A percentile compares a stretch with the other conserved stretches of the same genome.
These are phyloP conservation scores for Phaethornis superciliosus DNA, from an alignment of 2,113 vertebrate genomes.

Conservation along the genomic window DNA sequence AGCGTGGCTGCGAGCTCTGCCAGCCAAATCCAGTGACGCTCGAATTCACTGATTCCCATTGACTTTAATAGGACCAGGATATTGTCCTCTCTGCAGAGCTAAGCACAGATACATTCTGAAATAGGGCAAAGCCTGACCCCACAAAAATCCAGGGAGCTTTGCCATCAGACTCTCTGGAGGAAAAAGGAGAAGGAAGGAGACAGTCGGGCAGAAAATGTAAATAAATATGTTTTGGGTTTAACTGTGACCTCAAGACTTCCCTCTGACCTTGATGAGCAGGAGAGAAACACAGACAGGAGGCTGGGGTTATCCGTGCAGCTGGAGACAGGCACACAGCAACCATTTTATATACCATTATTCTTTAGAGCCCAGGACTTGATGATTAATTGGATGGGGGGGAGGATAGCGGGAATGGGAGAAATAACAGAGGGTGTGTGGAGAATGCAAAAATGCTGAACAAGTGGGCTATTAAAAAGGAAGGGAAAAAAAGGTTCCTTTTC, in stretches of 20 bases:
- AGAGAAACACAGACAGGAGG: not conserved
- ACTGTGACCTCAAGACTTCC: not conserved
- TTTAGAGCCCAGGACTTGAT: not conserved
- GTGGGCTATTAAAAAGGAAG: not conserved
- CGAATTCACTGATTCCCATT: not conserved
- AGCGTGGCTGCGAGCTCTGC: not conserved
- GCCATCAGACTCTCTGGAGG: not conserved
- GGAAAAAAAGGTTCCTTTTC: not conserved
- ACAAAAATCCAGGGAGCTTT: not conserved
- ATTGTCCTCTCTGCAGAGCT: not conserved
- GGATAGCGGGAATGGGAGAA: not conserved
- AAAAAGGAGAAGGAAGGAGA: not conserved
- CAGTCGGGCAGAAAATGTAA: not conserved
- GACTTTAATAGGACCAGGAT: not conserved
- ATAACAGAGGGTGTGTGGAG: not conserved
- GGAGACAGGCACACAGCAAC: not conserved
- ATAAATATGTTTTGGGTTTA: not conserved
- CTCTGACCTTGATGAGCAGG: not conserved
- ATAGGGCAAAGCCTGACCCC: not conserved
- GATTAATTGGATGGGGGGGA: not conserved
- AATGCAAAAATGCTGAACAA: not conserved
- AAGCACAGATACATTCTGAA: not conserved
- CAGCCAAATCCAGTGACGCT: slow-evolving; percentile 17
- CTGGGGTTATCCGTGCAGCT: not conserved
- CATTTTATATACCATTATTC: not conserved